A percentile compares a stretch with the other conserved stretches of the same genome.
These are phyloP conservation scores for Lepidurus apus DNA, from an alignment of 1,140 invertebrate genomes.

Conservation along the genomic window DNA sequence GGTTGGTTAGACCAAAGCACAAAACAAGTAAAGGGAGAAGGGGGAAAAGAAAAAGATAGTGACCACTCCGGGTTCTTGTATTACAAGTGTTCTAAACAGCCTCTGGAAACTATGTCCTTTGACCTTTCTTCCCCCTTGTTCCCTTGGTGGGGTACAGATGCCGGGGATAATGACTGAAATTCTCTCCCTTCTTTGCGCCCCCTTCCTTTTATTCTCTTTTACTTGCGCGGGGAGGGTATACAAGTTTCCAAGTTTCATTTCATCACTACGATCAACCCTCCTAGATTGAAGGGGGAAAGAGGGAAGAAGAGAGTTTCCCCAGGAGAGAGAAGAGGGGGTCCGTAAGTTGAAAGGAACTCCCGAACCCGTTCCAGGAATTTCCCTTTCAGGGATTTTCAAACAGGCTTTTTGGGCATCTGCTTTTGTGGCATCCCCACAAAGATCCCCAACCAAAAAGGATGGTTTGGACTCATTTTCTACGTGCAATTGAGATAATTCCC, in stretches of 20 bases:
- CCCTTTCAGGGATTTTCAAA: slow-evolving; percentile 15
- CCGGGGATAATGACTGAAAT: slow-evolving; percentile 12
- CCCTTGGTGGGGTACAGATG: neutral
- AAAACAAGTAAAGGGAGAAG: slow-evolving; percentile 24
- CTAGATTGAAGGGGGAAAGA: neutral
- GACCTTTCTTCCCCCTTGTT: neutral
- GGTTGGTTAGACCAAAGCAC: neutral
- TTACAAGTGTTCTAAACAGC: slow-evolving; percentile 19
- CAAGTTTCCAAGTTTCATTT: slow-evolving; percentile 6
- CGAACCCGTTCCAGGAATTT: neutral
- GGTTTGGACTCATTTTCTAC: neutral
- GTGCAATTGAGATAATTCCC: slow-evolving; percentile 16
- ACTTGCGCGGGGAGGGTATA: neutral
- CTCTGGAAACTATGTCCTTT: slow-evolving; percentile 14
- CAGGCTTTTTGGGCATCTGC: neutral
- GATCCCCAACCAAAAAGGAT: neutral
- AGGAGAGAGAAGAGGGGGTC: neutral
- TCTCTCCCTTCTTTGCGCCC: slow-evolving; percentile 1
- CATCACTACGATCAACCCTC: neutral
- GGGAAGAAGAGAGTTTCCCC: neutral
- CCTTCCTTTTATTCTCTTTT: neutral
- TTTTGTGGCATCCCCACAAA: neutral
- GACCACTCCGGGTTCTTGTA: slow-evolving; percentile 13
- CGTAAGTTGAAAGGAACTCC: slow-evolving; percentile 14
- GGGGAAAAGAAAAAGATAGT: neutral